Conservation (phyloP, 2,888 invertebrate species). For the Odontothrips loti region DNA sequence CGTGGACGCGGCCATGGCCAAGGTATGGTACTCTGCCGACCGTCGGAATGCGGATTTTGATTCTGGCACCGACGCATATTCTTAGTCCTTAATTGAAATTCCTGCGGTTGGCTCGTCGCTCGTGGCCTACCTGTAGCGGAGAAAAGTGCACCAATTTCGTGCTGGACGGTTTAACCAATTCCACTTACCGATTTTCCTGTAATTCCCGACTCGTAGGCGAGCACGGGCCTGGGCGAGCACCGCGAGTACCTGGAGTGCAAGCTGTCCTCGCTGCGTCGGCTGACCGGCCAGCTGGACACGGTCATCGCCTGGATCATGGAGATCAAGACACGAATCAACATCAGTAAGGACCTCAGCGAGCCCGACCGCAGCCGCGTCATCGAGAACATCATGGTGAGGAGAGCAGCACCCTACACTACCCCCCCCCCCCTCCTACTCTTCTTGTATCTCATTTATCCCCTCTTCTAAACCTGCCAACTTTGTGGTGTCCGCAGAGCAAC, state of each 20-base stretch:
- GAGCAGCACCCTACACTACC: background rate
- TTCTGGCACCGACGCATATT: too few relatives aligned
- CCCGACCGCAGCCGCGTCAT: constrained; percentile 47
- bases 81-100: too few relatives aligned
- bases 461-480: background rate
- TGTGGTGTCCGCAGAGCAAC: constrained; percentile 37
- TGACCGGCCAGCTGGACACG: constrained; percentile 53
- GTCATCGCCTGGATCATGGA: constrained; percentile 56
- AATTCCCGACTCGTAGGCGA: constrained; percentile 48
- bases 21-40: constrained; percentile 33
- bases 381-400: constrained; percentile 49
- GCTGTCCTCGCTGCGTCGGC: constrained; percentile 55
- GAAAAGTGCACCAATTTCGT: too few relatives aligned
- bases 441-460: too few relatives aligned
- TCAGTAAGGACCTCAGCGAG: constrained; percentile 48
- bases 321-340: constrained; percentile 49
- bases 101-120: too few relatives aligned
- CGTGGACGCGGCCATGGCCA: constrained; percentile 36
- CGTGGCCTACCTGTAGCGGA: too few relatives aligned
- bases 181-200: too few relatives aligned
- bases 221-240: constrained; percentile 51
- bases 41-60: background rate
- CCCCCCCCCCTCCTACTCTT: too few relatives aligned
- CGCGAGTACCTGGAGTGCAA: constrained; percentile 55
- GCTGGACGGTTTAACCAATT: too few relatives aligned